Conservation (phyloP, 2,797 vertebrate genomes). For the Lycodopsis pacificus region DNA sequence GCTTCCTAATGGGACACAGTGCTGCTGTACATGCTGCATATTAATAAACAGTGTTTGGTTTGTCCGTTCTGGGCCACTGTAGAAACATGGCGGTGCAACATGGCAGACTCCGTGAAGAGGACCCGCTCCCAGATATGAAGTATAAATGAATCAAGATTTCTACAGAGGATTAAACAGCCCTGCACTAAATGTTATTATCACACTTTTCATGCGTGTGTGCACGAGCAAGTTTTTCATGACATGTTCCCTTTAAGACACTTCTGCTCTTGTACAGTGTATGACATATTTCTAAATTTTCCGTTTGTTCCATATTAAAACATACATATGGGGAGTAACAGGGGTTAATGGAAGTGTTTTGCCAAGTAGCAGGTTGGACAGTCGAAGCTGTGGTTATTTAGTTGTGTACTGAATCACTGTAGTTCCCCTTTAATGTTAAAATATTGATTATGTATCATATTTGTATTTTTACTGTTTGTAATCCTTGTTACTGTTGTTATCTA, state of each 20-base stretch:
- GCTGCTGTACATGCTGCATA: not conserved
- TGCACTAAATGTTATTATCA: not conserved
- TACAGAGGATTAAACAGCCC: not conserved
- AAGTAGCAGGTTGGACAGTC: too few species aligned
- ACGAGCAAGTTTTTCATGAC: not conserved
- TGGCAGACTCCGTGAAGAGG: too few species aligned
- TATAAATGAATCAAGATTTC: constrained; percentile 13
- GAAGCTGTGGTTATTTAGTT: not conserved
- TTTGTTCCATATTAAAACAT: not conserved
- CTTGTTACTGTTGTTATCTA: not conserved
- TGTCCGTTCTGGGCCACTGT: too few species aligned
- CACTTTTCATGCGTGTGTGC: not conserved
- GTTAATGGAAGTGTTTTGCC: too few species aligned
- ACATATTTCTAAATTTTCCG: not conserved
- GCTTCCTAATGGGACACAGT: constrained; percentile 18
- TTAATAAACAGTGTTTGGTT: too few species aligned
- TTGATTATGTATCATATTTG: not conserved
- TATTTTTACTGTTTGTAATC: not conserved
- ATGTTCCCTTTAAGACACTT: not conserved
- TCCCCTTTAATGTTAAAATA: not conserved
- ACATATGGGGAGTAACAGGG: too few species aligned
- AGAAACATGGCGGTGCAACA: too few species aligned
- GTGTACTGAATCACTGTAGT: not conserved
- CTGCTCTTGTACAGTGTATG: not conserved
- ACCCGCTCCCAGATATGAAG: too few species aligned